Evolutionary conservation across 2,113 vertebrate genomes (phyloP).

Genomic region (Ceyx melanurus): DNA sequence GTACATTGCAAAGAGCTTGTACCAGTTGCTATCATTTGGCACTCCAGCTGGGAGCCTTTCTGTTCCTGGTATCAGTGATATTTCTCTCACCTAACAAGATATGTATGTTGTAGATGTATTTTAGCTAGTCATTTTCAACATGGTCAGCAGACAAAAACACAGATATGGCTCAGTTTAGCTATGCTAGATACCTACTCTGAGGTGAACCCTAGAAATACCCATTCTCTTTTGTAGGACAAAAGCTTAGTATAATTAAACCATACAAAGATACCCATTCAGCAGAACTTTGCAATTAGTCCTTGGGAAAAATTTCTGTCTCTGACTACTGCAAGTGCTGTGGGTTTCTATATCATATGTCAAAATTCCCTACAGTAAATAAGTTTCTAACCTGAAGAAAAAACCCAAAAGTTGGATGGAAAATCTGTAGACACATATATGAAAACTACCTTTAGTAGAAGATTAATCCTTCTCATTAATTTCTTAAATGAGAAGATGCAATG

Average conservation of each 20-base stretch:
- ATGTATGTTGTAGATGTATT: accelerated
- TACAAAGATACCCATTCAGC: neutral
- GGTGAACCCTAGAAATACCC: neutral
- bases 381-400: neutral
- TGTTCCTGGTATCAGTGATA: neutral
- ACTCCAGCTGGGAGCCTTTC: neutral
- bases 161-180: neutral
- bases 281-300: neutral
- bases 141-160: neutral
- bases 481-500: neutral
- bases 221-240: neutral
- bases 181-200: neutral
- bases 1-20: neutral
- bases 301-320: neutral
- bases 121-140: neutral
- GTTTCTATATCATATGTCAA: neutral
- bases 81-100: neutral
- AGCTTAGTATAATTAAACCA: neutral
- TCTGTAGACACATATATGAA: neutral
- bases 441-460: neutral
- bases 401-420: neutral
- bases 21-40: accelerated
- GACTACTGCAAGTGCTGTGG: neutral
- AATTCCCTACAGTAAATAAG: neutral
- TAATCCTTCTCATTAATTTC: neutral